phyloP scores from a whole-genome alignment of 2,797 vertebrate species.

The Austrolebias charrua region DNA sequence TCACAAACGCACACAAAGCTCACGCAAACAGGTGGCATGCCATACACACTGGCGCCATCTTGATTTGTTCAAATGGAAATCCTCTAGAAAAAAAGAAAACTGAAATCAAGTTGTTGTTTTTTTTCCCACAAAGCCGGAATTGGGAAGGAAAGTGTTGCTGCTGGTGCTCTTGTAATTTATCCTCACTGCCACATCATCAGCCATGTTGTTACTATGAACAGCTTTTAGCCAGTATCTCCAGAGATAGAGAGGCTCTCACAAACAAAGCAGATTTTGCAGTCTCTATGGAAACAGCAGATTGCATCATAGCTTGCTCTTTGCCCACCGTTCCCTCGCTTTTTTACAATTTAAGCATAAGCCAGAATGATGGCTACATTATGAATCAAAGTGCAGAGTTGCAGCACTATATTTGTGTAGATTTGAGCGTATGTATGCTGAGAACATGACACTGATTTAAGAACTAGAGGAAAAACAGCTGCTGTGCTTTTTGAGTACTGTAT shows the following conservation, averaged over 20 bases:
- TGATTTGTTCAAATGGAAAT: not conserved
- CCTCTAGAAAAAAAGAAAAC: no score
- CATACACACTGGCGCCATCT: no score
- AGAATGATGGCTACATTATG: constrained; percentile 2
- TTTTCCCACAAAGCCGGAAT: not conserved
- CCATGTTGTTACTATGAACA: constrained; percentile 32
- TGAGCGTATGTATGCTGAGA: not conserved
- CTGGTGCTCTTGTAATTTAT: constrained; percentile 16
- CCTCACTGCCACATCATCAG: constrained; percentile 33
- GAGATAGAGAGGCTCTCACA: constrained; percentile 49
- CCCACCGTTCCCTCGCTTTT: constrained; percentile 29
- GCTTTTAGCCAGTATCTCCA: constrained; percentile 43
- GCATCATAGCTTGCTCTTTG: constrained; percentile 58
- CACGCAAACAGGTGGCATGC: no score
- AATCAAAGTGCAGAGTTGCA: not conserved
- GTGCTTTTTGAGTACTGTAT: constrained; percentile 16
- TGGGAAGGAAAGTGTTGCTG: constrained; percentile 1
- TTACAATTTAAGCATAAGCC: constrained; percentile 21
- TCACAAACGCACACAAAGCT: no score
- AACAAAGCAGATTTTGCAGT: constrained; percentile 73
- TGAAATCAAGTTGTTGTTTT: not conserved
- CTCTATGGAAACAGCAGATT: constrained; percentile 77
- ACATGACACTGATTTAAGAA: not conserved
- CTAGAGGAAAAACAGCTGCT: constrained; percentile 19
- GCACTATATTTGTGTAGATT: not conserved